Base-by-base conservation (phyloP, 2,797 vertebrate genomes). In the Argyrosomus regius region DNA sequence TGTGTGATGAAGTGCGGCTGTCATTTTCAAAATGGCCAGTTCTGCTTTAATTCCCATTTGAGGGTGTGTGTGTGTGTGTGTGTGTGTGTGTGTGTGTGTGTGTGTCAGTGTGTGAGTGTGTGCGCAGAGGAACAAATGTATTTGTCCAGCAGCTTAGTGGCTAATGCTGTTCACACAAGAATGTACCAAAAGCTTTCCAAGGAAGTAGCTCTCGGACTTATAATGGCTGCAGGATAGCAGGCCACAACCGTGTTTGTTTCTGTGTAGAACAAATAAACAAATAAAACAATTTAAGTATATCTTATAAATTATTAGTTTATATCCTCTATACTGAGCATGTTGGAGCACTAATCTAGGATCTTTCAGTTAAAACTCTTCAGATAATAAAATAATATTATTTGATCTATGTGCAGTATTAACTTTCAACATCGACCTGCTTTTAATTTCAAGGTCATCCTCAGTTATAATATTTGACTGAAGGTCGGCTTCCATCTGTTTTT, bases 91-190 rank as follows among this genome's bases (percentile, higher is more conserved):
- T 70, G 52, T 65, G 13, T 43, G 48, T 54, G 70, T 65, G 56
- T 59, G 54, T 35, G 53, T 72, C 49, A 24, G 48, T 20, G 57
- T 0, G 12, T 64, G 56, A 26, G 12, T 46, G 75, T 45, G 49
- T 65, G 69, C 48, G 58, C 11, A 45, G 52, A 80, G 78, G 83
- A 85, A 85, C 81, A 91, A 80, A 80, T 88, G 56, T 83, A 81
- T 81, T 88, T 91, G 88, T 91, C 78, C 81, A 81, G 77, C 65
- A 82, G 85, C 86, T 87, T 80, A 84, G 72, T 65, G 69, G 86
- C 74, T 87, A 84, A 90, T 87, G 82, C 78, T 67, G 72, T 70
- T 57, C 63, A 79, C 75, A 81, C 60, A 75, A 84, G 65, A 84
- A 78, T 72, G 67, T 57, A 76, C 70, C 64, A 8, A 84, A 89